A percentile compares a stretch with the other conserved stretches of the same genome.
These are phyloP conservation scores for Rhabdomys pumilio DNA, from an alignment of 2,797 vertebrate species.

Conservation along the genomic window DNA sequence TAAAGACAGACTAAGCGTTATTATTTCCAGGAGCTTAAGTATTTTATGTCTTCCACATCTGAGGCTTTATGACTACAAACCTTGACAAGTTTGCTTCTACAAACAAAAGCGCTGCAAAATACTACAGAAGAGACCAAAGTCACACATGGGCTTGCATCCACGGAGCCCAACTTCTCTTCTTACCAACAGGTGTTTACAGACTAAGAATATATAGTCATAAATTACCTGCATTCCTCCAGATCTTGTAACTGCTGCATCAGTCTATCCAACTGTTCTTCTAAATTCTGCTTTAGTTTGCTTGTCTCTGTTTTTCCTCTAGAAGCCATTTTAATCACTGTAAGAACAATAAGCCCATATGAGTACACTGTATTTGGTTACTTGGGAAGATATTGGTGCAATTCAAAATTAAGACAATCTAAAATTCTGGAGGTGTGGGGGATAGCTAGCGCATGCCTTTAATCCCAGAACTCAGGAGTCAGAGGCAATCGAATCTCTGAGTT, in stretches of 20 bases:
- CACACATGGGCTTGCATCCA: neutral
- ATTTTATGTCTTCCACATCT: conserved; percentile 34
- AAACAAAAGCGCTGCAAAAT: neutral
- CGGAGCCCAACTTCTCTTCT: neutral
- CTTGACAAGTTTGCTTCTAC: neutral
- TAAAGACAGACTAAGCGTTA: neutral
- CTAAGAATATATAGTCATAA: neutral
- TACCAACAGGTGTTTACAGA: neutral
- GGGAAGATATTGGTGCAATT: neutral
- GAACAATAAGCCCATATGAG: conserved; percentile 52
- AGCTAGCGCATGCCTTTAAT: neutral
- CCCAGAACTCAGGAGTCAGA: neutral
- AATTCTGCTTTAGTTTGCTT: conserved; percentile 96
- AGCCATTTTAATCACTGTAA: conserved; percentile 91
- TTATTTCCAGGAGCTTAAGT: conserved; percentile 31
- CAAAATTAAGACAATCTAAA: conserved; percentile 40
- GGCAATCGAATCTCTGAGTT: neutral
- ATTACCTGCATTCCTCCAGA: conserved; percentile 98
- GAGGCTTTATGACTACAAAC: neutral
- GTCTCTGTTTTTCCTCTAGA: conserved; percentile 98
- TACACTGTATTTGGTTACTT: conserved; percentile 53
- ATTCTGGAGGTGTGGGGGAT: neutral
- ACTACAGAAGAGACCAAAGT: neutral
- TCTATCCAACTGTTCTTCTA: conserved; percentile 98
- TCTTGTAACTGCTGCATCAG: conserved; percentile 99